These are phyloP conservation scores for Stercorarius parasiticus DNA, from an alignment of 2,113 vertebrate genomes.

Conservation along the genomic window DNA sequence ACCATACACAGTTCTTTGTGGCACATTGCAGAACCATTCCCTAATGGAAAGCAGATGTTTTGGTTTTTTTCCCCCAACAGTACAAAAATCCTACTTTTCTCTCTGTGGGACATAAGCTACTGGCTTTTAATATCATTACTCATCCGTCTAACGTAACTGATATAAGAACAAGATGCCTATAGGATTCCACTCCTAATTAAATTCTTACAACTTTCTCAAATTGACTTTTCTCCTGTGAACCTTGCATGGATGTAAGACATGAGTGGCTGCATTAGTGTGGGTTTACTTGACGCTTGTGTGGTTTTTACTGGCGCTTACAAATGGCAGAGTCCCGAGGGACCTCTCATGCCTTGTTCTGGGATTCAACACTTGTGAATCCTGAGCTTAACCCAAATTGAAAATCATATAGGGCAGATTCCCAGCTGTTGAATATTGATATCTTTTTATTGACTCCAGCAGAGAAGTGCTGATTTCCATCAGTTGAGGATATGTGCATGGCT, in stretches of 20 bases:
- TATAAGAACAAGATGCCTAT: not conserved
- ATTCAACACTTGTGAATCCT: not conserved
- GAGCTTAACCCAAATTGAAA: not conserved
- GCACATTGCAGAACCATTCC: not conserved
- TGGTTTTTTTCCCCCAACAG: not conserved
- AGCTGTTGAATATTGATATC: not conserved
- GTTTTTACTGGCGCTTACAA: not conserved
- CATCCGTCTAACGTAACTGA: not conserved
- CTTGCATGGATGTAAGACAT: not conserved
- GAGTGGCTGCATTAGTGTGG: not conserved
- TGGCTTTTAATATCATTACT: conserved; percentile 29
- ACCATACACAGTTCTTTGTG: not conserved
- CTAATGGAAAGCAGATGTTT: not conserved
- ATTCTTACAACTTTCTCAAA: not conserved
- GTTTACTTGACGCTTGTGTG: not conserved
- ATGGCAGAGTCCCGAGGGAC: not conserved
- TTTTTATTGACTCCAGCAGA: conserved; percentile 11
- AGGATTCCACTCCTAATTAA: not conserved
- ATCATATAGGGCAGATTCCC: not conserved
- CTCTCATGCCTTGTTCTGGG: not conserved
- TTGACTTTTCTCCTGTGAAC: not conserved
- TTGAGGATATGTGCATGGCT: not conserved
- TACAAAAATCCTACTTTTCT: not conserved
- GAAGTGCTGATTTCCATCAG: not conserved
- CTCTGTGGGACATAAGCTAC: not conserved